Conservation (phyloP, 2,888 invertebrate genomes). For the Conus canariensis region DNA sequence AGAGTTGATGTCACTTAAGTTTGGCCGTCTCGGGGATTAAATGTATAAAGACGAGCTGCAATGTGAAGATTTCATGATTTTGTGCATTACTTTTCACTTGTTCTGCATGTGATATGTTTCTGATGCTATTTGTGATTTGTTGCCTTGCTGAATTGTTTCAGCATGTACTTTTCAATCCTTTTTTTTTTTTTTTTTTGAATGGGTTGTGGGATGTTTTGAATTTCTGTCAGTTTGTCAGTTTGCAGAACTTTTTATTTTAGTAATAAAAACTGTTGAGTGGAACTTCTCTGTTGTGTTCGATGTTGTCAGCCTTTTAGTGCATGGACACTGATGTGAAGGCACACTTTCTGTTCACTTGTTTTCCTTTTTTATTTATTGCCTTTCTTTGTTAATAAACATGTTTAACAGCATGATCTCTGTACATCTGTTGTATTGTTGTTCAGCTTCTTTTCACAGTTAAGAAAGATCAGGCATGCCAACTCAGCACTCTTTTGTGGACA, state of each 20-base stretch:
- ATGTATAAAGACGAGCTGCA: no score
- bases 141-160: not conserved
- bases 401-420: not conserved
- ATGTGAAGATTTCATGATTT: no score
- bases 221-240: not conserved
- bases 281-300: not conserved
- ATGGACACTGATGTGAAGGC: not conserved
- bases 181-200: not conserved
- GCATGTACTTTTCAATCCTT: not conserved
- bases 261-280: not conserved
- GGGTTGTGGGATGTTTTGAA: not conserved
- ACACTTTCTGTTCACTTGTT: not conserved
- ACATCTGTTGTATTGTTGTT: not conserved
- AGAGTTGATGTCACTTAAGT: no score
- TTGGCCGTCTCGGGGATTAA: no score
- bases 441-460: not conserved
- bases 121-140: no score
- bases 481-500: no score
- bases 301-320: not conserved
- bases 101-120: not conserved
- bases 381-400: not conserved
- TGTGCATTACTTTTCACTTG: no score
- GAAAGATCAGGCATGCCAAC: no score
- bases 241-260: not conserved
- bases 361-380: not conserved